Conservation (phyloP, 2,797 vertebrate species). For the Sebastes trivittatus region DNA sequence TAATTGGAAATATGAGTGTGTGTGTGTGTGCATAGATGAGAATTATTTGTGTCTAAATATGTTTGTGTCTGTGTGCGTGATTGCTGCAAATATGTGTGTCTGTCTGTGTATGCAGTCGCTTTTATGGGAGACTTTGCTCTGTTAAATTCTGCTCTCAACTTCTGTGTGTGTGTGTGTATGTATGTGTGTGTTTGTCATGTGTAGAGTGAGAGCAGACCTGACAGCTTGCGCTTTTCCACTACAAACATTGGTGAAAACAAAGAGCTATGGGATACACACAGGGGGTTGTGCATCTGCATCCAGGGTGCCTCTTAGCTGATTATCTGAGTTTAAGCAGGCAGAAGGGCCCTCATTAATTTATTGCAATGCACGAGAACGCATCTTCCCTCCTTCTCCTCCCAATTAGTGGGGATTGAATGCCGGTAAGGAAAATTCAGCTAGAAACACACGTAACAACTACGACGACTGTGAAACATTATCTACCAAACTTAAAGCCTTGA, state of each 20-base stretch:
- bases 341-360: slow-evolving; percentile 85
- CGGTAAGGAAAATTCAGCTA: slow-evolving; percentile 13
- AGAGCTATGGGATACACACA: slow-evolving; percentile 53
- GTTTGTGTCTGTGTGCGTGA: neutral
- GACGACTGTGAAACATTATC: neutral
- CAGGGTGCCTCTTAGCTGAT: slow-evolving; percentile 70
- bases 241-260: slow-evolving; percentile 73
- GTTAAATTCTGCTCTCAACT: slow-evolving; percentile 66
- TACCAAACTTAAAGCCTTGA: neutral
- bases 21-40: neutral
- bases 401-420: slow-evolving; percentile 73
- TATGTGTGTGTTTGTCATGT: slow-evolving; percentile 28
- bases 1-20: slow-evolving; percentile 14
- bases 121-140: slow-evolving; percentile 18
- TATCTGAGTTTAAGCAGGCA: slow-evolving; percentile 76
- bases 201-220: slow-evolving; percentile 57
- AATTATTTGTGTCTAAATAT: slow-evolving; percentile 24
- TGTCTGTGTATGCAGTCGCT: slow-evolving; percentile 3
- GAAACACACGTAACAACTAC: neutral
- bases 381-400: slow-evolving; percentile 67
- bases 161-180: slow-evolving; percentile 18
- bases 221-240: slow-evolving; percentile 74
- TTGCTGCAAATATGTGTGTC: slow-evolving; percentile 5
- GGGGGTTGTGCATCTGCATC: slow-evolving; percentile 65
- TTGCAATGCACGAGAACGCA: slow-evolving; percentile 82